A percentile compares a stretch with the other conserved stretches of the same genome.
These are phyloP conservation scores for Plagodis dolabraria DNA, from an alignment of 2,888 invertebrate species.

Conservation along the genomic window DNA sequence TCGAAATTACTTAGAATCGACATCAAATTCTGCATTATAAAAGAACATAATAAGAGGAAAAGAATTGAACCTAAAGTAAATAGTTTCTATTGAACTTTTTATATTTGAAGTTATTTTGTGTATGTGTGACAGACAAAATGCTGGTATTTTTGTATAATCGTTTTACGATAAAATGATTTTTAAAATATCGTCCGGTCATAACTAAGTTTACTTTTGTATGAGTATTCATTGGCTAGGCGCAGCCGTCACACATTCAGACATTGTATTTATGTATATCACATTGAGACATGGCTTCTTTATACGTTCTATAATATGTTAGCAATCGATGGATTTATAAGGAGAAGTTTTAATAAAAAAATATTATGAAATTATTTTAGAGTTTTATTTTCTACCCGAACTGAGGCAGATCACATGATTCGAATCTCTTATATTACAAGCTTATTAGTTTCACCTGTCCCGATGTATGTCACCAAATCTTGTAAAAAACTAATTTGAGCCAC, in stretches of 20 bases:
- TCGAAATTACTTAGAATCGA: too few relatives aligned
- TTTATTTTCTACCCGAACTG: conserved; percentile 45
- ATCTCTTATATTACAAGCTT: too few relatives aligned
- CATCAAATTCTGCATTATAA: too few relatives aligned
- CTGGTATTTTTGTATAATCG: background rate
- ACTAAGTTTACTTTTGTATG: conserved; percentile 10
- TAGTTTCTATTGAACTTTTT: too few relatives aligned
- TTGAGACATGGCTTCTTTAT: conserved; percentile 78
- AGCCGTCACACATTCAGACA: conserved; percentile 30
- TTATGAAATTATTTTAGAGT: conserved; percentile 65
- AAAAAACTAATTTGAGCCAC: too few relatives aligned
- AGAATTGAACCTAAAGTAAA: too few relatives aligned
- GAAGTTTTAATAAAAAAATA: conserved; percentile 82
- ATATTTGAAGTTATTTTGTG: too few relatives aligned
- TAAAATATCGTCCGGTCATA: conserved; percentile 19
- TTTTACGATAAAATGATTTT: background rate
- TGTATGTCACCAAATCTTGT: too few relatives aligned
- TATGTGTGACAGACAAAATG: too few relatives aligned
- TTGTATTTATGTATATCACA: conserved; percentile 57
- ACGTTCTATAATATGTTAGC: conserved; percentile 81
- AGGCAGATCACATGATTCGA: too few relatives aligned
- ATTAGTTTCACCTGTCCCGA: too few relatives aligned
- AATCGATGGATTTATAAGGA: conserved; percentile 83
- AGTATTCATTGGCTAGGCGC: conserved; percentile 3
- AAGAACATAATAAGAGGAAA: too few relatives aligned